Conservation (phyloP, 2,888 invertebrate species). For the Dolichopus griseipennis region DNA sequence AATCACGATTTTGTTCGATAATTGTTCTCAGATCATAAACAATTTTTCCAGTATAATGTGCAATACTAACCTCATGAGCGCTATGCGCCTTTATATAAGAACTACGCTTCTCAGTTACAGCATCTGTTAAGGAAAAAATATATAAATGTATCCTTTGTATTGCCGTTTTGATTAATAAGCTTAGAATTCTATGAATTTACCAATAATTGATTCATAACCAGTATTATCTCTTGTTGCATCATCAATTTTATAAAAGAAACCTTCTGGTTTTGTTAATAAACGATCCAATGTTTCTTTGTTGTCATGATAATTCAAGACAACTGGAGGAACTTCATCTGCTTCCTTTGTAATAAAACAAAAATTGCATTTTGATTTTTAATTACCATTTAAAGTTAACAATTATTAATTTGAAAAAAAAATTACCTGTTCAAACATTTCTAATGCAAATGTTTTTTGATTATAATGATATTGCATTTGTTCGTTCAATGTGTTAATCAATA, state of each 20-base stretch:
- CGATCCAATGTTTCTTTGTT: slow-evolving; percentile 83
- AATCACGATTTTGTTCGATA: slow-evolving; percentile 83
- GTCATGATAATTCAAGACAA: slow-evolving; percentile 70
- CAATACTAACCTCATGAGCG: slow-evolving; percentile 67
- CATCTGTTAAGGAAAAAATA: slow-evolving; percentile 28
- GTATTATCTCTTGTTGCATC: slow-evolving; percentile 71
- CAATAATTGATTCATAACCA: slow-evolving; percentile 63
- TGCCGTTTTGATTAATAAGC: not conserved
- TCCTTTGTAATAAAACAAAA: slow-evolving; percentile 45
- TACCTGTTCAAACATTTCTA: slow-evolving; percentile 70
- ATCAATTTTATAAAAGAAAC: slow-evolving; percentile 76
- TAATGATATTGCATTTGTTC: slow-evolving; percentile 92
- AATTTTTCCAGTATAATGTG: slow-evolving; percentile 85
- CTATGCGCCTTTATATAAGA: slow-evolving; percentile 40
- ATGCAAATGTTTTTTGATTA: slow-evolving; percentile 82
- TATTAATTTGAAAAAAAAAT: slow-evolving; percentile 10
- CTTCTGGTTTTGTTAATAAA: slow-evolving; percentile 72
- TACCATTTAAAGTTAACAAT: not conserved
- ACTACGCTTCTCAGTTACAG: slow-evolving; percentile 38
- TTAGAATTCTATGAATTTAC: slow-evolving; percentile 41
- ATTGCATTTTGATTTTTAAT: too few species aligned
- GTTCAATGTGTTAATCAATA: slow-evolving; percentile 81
- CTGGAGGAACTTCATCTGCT: slow-evolving; percentile 68
- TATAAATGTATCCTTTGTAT: not conserved
- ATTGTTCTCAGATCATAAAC: slow-evolving; percentile 76